Conservation (phyloP, 2,797 vertebrate genomes). For the Poecile montanus region DNA sequence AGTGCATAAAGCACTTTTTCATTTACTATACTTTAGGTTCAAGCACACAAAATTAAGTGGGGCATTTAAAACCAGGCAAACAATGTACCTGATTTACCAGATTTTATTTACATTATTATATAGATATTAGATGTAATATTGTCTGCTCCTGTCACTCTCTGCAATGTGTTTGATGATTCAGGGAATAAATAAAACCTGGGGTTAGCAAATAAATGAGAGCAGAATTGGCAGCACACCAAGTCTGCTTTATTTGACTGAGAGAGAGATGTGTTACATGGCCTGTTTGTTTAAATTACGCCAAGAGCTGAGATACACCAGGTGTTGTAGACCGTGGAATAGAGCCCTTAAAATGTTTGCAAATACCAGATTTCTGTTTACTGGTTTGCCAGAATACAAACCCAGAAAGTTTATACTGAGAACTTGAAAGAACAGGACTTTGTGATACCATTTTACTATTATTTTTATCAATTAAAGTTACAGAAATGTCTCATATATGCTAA, state of each 20-base stretch:
- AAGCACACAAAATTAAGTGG: constrained; percentile 44
- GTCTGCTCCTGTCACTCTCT: constrained; percentile 63
- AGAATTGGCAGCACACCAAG: constrained; percentile 65
- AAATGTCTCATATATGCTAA: background rate
- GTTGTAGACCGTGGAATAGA: constrained; percentile 16
- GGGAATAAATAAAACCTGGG: constrained; percentile 59
- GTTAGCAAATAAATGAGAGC: constrained; percentile 66
- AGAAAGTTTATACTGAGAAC: background rate
- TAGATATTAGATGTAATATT: constrained; percentile 67
- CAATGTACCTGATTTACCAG: constrained; percentile 53
- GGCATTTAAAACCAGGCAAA: constrained; percentile 35
- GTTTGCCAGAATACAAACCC: constrained; percentile 12
- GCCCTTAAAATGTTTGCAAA: constrained; percentile 41
- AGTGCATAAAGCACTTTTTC: constrained; percentile 29
- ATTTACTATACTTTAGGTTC: constrained; percentile 32
- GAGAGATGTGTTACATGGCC: constrained; percentile 50
- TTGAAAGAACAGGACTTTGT: background rate
- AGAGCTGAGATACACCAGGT: constrained; percentile 61
- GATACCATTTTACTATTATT: background rate
- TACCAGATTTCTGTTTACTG: constrained; percentile 28
- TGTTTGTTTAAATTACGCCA: constrained; percentile 63
- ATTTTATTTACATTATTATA: constrained; percentile 71
- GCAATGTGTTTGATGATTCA: constrained; percentile 60
- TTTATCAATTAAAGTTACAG: background rate
- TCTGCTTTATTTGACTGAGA: constrained; percentile 67